Base-by-base conservation (phyloP, 2,797 vertebrate genomes). In the Cossypha caffra region DNA sequence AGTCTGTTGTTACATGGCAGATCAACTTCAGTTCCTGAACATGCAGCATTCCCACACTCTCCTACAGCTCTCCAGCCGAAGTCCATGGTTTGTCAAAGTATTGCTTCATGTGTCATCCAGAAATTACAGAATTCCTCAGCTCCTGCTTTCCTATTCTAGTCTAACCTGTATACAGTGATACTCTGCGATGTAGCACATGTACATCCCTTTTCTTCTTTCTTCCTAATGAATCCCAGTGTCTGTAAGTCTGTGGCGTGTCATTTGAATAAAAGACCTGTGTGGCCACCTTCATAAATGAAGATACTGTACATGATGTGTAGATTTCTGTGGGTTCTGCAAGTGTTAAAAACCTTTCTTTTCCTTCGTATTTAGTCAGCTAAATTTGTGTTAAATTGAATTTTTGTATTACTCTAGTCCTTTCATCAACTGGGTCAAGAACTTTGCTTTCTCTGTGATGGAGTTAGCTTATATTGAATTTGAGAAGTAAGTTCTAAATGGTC, bases 401-500 rank as follows among this genome's bases (percentile, higher is more conserved):
- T 64, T 95, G 13, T 88, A 68, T 74, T 91, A 33, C 24, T 91
- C 47, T 58, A 81, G 72, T 86, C 26, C 47, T 91, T 92, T 57
- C 17, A 48, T 87, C 84, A 86, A 3, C 47, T 74, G 19, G 64
- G 82, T 95, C 80, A 93, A 90, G 61, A 93, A 55, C 43, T 86
- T 81, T 31, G 24, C 52, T 68, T 89, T 92, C 29, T 88, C 78
- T 75, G 40, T 62, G 64, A 52, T 83, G 40, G 13, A 66, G 68
- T 80, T 95, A 47, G 54, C 51, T 79, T 79, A 48, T 80, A 71
- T 23, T 77, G 86, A 76, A 85, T 82, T 79, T 74, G 35, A 91
- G 68, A 85, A 93, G 16, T 71, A 85, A 85, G n/a, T 88, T 93
- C 73, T 83, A 72, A 95, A 73, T 86, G 16, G 18, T 78, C 26